phyloP scores from a whole-genome alignment of 2,797 vertebrate species.

The Leucoraja ocellata region DNA sequence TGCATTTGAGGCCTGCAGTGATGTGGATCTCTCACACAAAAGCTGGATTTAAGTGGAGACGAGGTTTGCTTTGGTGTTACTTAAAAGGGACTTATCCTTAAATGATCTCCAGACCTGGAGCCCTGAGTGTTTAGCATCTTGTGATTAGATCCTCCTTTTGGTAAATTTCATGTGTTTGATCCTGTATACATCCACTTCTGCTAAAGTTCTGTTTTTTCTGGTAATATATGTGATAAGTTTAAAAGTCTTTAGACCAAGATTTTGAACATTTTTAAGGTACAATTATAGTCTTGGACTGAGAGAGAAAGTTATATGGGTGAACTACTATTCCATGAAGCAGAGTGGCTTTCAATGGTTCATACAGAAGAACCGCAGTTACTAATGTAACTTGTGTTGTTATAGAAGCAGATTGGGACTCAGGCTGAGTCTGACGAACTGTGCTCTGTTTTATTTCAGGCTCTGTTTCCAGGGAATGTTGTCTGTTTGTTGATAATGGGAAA shows the following conservation, averaged over 20 bases:
- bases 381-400: background rate
- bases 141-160: no score
- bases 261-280: background rate
- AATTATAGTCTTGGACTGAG: background rate
- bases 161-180: no score
- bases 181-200: background rate
- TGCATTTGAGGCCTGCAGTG: no score
- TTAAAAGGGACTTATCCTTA: no score
- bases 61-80: no score
- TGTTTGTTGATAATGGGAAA: constrained; percentile 41
- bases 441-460: constrained; percentile 45
- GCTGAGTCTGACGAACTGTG: constrained; percentile 39
- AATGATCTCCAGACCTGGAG: no score
- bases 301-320: no score
- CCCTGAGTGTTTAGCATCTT: no score
- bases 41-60: no score
- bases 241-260: background rate
- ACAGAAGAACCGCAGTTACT: background rate
- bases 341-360: background rate
- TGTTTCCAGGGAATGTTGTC: constrained; percentile 47
- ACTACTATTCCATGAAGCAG: background rate
- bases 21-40: no score
- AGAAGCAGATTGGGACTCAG: constrained; percentile 36
- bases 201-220: background rate
- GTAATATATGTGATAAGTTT: background rate